A percentile compares a stretch with the other conserved stretches of the same genome.
Evolutionary conservation across 1,140 invertebrate species (phyloP).

Genomic region (Apis cerana): DNA sequence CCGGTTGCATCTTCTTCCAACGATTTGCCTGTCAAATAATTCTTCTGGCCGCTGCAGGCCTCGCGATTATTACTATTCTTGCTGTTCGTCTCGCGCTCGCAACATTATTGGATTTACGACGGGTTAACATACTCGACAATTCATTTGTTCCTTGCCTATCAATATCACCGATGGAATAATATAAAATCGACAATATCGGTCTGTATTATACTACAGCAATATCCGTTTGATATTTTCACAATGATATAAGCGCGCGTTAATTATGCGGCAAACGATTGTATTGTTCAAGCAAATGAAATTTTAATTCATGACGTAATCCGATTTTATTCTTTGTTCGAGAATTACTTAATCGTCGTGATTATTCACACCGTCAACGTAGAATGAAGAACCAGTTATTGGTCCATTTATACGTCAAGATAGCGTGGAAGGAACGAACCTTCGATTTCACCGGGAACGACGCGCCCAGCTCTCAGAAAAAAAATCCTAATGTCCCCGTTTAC

Average conservation of each 20-base stretch:
- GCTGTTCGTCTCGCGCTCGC: no score
- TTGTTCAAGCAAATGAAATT: background rate
- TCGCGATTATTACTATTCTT: slow-evolving; percentile 46
- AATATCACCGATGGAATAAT: background rate
- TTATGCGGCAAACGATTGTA: background rate
- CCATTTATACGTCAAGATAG: background rate
- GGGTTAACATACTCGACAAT: background rate
- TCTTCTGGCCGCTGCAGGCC: slow-evolving; percentile 44
- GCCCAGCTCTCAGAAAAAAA: slow-evolving; percentile 23
- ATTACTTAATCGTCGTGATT: slow-evolving; percentile 25
- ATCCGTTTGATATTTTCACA: background rate
- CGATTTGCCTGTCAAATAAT: slow-evolving; percentile 61
- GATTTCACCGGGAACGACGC: slow-evolving; percentile 19
- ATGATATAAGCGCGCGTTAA: background rate
- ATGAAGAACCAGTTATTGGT: background rate
- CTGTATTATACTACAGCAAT: background rate
- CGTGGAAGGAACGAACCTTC: background rate
- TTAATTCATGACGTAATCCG: background rate
- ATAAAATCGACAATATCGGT: background rate
- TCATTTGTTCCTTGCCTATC: background rate
- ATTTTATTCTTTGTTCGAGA: background rate
- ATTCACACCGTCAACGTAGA: background rate
- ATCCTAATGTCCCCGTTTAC: slow-evolving; percentile 48
- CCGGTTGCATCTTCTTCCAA: background rate
- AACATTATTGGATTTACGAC: slow-evolving; percentile 16